Percentiles rank a stretch among this genome's conserved stretches.
Conservation (phyloP, 2,888 invertebrate genomes). For the Pristionchus exspectatus region DNA sequence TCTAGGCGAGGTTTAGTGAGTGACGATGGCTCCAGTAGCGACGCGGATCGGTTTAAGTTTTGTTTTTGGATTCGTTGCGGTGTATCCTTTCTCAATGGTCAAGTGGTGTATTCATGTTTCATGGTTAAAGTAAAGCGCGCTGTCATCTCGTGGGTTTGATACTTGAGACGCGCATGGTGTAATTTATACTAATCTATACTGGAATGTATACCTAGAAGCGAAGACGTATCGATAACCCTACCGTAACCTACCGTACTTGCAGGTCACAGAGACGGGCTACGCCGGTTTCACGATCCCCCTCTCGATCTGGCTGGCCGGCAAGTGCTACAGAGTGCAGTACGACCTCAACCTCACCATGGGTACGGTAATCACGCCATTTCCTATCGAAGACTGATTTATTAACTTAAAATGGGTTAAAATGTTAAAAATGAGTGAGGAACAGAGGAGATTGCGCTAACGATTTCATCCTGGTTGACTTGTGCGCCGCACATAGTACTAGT, state of each 20-base stretch:
- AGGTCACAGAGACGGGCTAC: slow-evolving; percentile 52
- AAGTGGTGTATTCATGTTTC: too few species aligned
- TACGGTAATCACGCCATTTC: background rate
- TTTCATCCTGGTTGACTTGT: too few species aligned
- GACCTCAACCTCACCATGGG: slow-evolving; percentile 51
- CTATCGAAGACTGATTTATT: background rate
- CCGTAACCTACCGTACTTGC: slow-evolving; percentile 9
- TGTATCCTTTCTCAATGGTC: too few species aligned
- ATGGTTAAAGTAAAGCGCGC: background rate
- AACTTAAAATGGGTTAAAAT: background rate
- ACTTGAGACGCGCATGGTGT: background rate
- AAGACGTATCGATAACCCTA: background rate
- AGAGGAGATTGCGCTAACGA: too few species aligned
- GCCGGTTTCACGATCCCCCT: slow-evolving; percentile 40
- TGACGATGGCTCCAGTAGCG: background rate
- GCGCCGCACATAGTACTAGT: too few species aligned
- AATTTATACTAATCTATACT: too few species aligned
- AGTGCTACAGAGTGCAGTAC: slow-evolving; percentile 17
- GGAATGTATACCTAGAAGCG: too few species aligned
- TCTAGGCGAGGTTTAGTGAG: too few species aligned
- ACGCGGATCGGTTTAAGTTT: background rate
- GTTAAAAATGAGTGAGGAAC: too few species aligned
- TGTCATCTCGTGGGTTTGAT: background rate
- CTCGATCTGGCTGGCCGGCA: background rate
- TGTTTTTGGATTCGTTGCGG: too few species aligned